Base-by-base conservation (phyloP, 1,140 invertebrate genomes). In the Drosophila ananassae region DNA sequence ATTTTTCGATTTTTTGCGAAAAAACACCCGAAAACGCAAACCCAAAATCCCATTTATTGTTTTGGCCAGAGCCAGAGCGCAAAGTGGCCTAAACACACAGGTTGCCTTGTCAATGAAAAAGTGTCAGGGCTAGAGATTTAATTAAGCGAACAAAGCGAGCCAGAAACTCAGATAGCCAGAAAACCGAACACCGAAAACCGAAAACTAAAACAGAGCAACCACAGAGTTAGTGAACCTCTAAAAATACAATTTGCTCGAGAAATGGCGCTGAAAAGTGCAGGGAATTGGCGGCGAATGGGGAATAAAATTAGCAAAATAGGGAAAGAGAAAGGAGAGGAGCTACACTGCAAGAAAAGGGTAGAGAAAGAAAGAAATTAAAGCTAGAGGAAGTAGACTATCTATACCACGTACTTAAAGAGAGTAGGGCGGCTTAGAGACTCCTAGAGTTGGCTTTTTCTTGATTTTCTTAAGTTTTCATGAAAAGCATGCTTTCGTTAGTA, bases 121-220 rank as follows among this genome's bases (percentile, higher is more conserved):
- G 83, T 87, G 82, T 87, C 82, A 87, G 78, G 82, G 82, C 82
- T 87, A 87, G 63, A 85, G 83, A 87, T 87, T 87, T 87, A 82
- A 87, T 87, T 87, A 87, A 85, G 73, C 77, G 68, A 74, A 80
- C 77, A 84, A 72, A 57, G 67, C 67, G 32, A 63, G 56, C 59
- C 63, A 69, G 63, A 47, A 47, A 68, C 62, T 52, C 60, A 44
- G 13, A 52, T 67, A 44, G 48, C 73, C 7, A 2, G 22, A 76
- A 73, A 77, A 30, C 55, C 34, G 41, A 67, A 73, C 44, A 55
- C 37, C 3, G 4, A 52, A 72, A 17, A 34, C 17, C 0, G 6
- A 57, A 60, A 72, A 25, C 1, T 8, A 57, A 34, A 32, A 47
- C 28, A 62, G 50, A 48, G 69, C 68, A 54, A 44, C 34, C 21